A percentile compares a stretch with the other conserved stretches of the same genome.
Evolutionary conservation across 2,797 vertebrate species (phyloP).

Genomic region (Gallinago stenura): DNA sequence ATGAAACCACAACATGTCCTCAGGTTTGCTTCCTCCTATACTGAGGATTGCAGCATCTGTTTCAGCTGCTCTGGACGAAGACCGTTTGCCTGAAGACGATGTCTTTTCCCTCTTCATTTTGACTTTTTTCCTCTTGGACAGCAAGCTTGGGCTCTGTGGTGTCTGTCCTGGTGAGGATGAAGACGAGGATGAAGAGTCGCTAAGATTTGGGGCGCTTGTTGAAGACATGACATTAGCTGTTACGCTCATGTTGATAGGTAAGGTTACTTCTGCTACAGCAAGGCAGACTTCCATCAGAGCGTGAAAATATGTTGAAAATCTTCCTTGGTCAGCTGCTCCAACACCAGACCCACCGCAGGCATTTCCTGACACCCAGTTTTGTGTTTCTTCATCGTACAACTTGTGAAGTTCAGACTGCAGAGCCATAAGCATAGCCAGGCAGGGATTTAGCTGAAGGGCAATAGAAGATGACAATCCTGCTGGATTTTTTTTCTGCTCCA

Average conservation of each 20-base stretch:
- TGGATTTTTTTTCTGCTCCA: conserved; percentile 91
- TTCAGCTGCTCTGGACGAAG: conserved; percentile 83
- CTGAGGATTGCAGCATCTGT: conserved; percentile 87
- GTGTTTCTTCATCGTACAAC: conserved; percentile 94
- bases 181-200: conserved; percentile 95
- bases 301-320: conserved; percentile 97
- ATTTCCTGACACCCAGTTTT: conserved; percentile 88
- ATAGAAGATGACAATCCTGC: conserved; percentile 92
- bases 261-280: conserved; percentile 94
- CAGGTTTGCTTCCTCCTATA: conserved; percentile 94
- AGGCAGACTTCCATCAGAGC: conserved; percentile 97
- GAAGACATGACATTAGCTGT: conserved; percentile 87
- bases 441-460: conserved; percentile 94
- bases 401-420: conserved; percentile 96
- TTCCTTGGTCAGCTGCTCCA: conserved; percentile 86
- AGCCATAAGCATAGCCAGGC: conserved; percentile 95
- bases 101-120: conserved; percentile 97
- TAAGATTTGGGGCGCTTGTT: conserved; percentile 89
- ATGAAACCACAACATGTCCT: conserved; percentile 99
- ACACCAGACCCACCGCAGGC: conserved; percentile 82
- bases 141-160: conserved; percentile 94
- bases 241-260: conserved; percentile 91
- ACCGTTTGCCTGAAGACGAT: conserved; percentile 87
- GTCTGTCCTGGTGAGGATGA: conserved; percentile 97
- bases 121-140: conserved; percentile 97